phyloP scores from a whole-genome alignment of 2,797 vertebrate genomes.

The Urophycis tenuis region DNA sequence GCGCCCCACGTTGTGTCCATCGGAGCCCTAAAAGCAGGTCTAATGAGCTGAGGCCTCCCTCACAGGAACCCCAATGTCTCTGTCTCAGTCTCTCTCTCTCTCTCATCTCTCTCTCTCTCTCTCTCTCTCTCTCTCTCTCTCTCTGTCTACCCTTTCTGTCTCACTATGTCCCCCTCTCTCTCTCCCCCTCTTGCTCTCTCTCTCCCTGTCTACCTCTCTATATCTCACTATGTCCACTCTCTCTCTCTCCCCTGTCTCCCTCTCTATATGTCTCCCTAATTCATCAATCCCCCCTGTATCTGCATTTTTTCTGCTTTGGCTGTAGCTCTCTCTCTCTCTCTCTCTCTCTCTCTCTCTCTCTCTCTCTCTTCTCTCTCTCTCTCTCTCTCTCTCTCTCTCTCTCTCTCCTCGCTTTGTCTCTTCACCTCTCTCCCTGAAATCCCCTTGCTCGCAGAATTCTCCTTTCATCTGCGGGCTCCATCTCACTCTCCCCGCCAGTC shows the following conservation, averaged over 20 bases:
- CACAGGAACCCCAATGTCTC: constrained; percentile 39
- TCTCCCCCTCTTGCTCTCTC: constrained; percentile 14
- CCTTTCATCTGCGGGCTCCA: constrained; percentile 38
- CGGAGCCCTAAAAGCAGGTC: constrained; percentile 53
- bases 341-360: background rate
- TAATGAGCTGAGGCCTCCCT: constrained; percentile 64
- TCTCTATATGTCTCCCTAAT: constrained; percentile 25
- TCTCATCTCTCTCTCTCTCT: background rate
- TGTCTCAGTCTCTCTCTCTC: constrained; percentile 5
- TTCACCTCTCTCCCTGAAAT: constrained; percentile 26
- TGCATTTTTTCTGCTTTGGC: background rate
- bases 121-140: background rate
- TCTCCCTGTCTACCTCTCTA: constrained; percentile 20
- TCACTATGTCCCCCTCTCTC: constrained; percentile 4
- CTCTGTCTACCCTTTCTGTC: background rate
- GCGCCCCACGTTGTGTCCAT: constrained; percentile 53
- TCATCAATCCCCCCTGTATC: background rate
- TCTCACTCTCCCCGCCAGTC: constrained; percentile 20
- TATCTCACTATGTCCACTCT: background rate
- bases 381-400: background rate
- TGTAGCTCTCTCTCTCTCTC: background rate
- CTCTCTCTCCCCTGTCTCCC: no score
- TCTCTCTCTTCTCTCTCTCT: constrained; percentile 9
- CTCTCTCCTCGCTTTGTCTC: constrained; percentile 23
- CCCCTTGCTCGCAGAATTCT: constrained; percentile 35